Evolutionary conservation across 2,113 vertebrate species (phyloP), one percentile per base, ranked within the genome.

Genomic region (Muntiacus reevesi): DNA sequence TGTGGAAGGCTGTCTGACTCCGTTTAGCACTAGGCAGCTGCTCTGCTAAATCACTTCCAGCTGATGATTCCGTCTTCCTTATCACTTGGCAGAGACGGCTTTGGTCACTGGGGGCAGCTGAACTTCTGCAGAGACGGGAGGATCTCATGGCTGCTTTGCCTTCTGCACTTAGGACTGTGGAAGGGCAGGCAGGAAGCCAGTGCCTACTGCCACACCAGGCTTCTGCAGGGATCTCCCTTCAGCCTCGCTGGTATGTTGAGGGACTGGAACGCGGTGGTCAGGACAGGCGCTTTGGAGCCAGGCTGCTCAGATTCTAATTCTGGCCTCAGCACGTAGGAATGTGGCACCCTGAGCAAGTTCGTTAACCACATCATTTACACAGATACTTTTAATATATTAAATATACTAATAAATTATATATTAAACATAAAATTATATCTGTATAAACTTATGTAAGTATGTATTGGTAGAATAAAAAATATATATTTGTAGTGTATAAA

Each of bases 1-100:
- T 40, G 14, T 54, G 4, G 55, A 55, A 54, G 74, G 21, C 76
- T n/a, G 40, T 15, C 76, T 57, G 82, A n/a, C 33, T 79, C 33
- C 0, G 2, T 4, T 15, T 36, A 33, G 17, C 64, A 13, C 36
- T 43, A 11, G 14, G 3, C 40, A 52, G 17, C 40, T 0, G 1
- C 62, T 47, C 64, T 25, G 90, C 27, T 4, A 2, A 25, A 8
- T 45, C 5, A 7, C 30, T 76, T 40, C 13, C 27, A 3, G 27
- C 78, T 47, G 79, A 55, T 16, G 94, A 52, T 17, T 11, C 23
- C 3, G 23, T 15, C 74, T 55, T 30, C 25, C 84, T 83, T n/a
- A 36, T 14, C 45, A 36, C 60, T 62, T 74, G 47, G 3, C 60
- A 33, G 79, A 64, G 47, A 36, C 30, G 17, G 52, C 7, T 14